Percentiles rank a stretch among this genome's conserved stretches.
Evolutionary conservation across 2,113 vertebrate genomes (phyloP).

Genomic region (Pungitius pungitius): DNA sequence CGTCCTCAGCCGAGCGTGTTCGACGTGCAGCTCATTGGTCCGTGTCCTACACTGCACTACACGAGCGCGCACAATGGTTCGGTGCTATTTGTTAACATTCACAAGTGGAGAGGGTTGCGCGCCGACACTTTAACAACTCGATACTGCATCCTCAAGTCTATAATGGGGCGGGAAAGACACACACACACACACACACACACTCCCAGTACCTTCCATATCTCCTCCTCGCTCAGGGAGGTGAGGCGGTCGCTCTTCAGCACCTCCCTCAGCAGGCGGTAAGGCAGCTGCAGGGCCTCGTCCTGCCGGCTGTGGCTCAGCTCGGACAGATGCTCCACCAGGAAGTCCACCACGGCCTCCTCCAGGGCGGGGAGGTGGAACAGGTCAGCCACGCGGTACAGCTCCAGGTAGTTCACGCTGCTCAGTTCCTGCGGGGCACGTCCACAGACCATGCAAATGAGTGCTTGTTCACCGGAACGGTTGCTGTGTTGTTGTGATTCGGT

Average conservation of each 20-base stretch:
- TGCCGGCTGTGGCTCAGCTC: slow-evolving; percentile 90
- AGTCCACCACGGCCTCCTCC: slow-evolving; percentile 94
- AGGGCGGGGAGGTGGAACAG: slow-evolving; percentile 95
- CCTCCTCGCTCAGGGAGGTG: slow-evolving; percentile 94
- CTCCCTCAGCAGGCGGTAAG: slow-evolving; percentile 92
- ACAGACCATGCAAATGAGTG: not conserved
- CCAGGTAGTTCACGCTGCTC: slow-evolving; percentile 97
- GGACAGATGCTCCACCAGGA: slow-evolving; percentile 95
- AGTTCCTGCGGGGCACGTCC: slow-evolving; percentile 83
- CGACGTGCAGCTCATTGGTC: slow-evolving; percentile 30
- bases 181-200: not conserved
- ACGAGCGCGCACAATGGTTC: not conserved
- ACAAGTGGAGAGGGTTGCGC: slow-evolving; percentile 11
- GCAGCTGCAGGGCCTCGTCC: slow-evolving; percentile 91
- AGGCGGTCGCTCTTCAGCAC: slow-evolving; percentile 96
- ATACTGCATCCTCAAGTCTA: not conserved
- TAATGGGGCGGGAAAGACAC: not conserved
- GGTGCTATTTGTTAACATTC: slow-evolving; percentile 21
- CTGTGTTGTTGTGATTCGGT: not conserved
- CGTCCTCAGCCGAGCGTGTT: slow-evolving; percentile 32
- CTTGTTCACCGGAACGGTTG: not conserved
- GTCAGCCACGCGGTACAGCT: slow-evolving; percentile 96
- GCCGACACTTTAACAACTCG: not conserved
- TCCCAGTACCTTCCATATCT: slow-evolving; percentile 91
- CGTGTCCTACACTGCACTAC: slow-evolving; percentile 3